Percentiles rank a stretch among this genome's conserved stretches.
Evolutionary conservation across 2,888 invertebrate species (phyloP).

Genomic region (Pyrochroa serraticornis): DNA sequence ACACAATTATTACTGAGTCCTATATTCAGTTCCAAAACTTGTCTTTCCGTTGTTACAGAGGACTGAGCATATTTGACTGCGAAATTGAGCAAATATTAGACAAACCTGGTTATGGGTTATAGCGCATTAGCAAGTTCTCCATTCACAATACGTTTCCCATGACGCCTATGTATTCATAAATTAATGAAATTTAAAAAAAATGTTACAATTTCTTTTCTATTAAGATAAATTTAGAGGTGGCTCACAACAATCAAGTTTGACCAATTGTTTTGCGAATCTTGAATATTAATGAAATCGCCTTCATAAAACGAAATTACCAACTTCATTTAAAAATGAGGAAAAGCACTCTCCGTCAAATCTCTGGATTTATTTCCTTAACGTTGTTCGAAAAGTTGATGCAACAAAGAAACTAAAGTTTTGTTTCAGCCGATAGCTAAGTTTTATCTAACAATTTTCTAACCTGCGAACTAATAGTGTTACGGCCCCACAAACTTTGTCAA

Average conservation of each 20-base stretch:
- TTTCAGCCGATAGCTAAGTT: constrained; percentile 19
- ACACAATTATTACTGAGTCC: no score
- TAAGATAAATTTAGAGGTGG: constrained; percentile 3
- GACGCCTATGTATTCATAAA: no score
- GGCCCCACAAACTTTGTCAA: constrained; percentile 22
- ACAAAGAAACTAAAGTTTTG: constrained; percentile 14
- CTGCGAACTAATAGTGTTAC: constrained; percentile 25
- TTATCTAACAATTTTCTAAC: constrained; percentile 26
- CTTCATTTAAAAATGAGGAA: constrained; percentile 21
- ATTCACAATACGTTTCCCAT: no score
- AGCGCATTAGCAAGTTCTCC: no score
- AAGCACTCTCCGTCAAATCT: constrained; percentile 17
- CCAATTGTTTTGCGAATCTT: constrained; percentile 16
- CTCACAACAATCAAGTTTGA: constrained; percentile 5
- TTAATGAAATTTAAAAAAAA: no score
- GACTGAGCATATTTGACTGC: no score
- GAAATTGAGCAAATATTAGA: no score
- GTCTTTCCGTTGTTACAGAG: no score
- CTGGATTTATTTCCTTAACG: constrained; percentile 19
- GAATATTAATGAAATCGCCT: constrained; percentile 16
- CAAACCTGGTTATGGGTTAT: no score
- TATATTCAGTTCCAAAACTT: no score
- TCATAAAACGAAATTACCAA: constrained; percentile 17
- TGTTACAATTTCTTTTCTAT: not conserved
- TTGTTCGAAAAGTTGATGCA: constrained; percentile 12